Evolutionary conservation across 2,888 invertebrate species (phyloP).

Genomic region (Calliphora vomitoria): DNA sequence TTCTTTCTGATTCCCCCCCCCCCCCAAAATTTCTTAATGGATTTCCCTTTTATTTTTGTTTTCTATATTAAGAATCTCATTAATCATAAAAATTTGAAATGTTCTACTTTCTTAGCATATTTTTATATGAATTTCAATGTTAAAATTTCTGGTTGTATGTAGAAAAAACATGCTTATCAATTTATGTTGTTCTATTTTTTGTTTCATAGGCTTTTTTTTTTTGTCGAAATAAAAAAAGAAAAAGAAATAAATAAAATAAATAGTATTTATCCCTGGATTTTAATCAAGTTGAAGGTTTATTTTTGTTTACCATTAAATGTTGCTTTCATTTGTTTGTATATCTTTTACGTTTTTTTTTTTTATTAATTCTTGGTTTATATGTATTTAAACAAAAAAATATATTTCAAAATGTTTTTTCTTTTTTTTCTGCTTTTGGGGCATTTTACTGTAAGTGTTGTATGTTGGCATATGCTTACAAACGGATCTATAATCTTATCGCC

Average conservation of each 20-base stretch:
- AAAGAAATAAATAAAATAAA: conserved; percentile 14
- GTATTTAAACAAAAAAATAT: conserved; percentile 28
- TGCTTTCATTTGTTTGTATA: conserved; percentile 1
- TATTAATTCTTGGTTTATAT: conserved; percentile 2
- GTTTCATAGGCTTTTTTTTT: conserved; percentile 11
- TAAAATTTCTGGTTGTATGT: conserved; percentile 30
- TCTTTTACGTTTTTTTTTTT: conserved; percentile 2
- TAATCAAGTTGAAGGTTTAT: conserved; percentile 80
- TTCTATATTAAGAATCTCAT: conserved; percentile 17
- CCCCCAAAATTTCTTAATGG: neutral
- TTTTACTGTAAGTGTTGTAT: neutral
- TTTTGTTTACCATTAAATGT: conserved; percentile 75
- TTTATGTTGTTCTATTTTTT: conserved; percentile 50
- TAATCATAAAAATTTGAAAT: conserved; percentile 43
- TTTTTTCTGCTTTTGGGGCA: neutral
- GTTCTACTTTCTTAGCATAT: conserved; percentile 38
- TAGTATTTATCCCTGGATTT: conserved; percentile 77
- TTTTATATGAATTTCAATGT: conserved; percentile 42
- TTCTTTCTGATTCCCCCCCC: neutral
- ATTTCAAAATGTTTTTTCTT: conserved; percentile 51
- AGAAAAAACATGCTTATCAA: conserved; percentile 43
- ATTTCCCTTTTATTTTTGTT: neutral
- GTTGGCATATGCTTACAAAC: neutral
- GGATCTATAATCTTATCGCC: conserved; percentile 59
- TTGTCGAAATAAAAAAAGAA: conserved; percentile 20